Evolutionary conservation across 1,140 invertebrate genomes (phyloP), one percentile per base, ranked within the genome.

Genomic region (Leptinotarsa defecta): DNA sequence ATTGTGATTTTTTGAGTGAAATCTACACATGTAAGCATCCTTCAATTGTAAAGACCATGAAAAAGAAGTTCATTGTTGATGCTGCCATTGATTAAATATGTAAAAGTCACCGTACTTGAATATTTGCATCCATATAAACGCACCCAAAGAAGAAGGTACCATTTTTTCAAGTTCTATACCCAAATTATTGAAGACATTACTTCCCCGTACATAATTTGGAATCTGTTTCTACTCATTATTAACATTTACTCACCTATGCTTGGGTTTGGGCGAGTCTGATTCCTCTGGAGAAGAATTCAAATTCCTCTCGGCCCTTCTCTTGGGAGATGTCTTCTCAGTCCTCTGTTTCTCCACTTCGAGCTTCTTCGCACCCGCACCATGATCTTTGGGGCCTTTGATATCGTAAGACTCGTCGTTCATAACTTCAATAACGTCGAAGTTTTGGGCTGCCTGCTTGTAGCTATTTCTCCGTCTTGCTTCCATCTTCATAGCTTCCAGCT

Each of bases 381-480:
- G 78, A 62, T 83, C 80, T 67, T 78, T 80, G 13, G 76, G 75
- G 64, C 79, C 72, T 34, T 70, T 72, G 27, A 64, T 78, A 4
- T 76, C 57, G 27, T 63, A 62, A 22, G 73, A 68, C 24, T 73
- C 74, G 15, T 79, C 78, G 19, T 64, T 79, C 76, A 78, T 75
- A 3, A 80, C 68, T 17, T 84, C 83, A 61, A 85, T 82, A n/a
- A 80, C 80, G 48, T 84, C 82, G 22, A 78, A 83, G 72, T 84
- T 82, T 43, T 79, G 78, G 52, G 83, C 83, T 13, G 82, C 81
- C 8, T 79, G 80, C 77, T 84, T 84, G 63, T 85, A 84, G 71
- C 84, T 85, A 69, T 85, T 83, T 52, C 83, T 67, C 24, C 84
- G 61, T 27, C 78, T 74, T 0, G 83, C 80, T 68, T 85, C 84